Percentiles rank a stretch among this genome's conserved stretches.
Conservation (phyloP, 1,140 invertebrate genomes). For the Zaprionus davidi region DNA sequence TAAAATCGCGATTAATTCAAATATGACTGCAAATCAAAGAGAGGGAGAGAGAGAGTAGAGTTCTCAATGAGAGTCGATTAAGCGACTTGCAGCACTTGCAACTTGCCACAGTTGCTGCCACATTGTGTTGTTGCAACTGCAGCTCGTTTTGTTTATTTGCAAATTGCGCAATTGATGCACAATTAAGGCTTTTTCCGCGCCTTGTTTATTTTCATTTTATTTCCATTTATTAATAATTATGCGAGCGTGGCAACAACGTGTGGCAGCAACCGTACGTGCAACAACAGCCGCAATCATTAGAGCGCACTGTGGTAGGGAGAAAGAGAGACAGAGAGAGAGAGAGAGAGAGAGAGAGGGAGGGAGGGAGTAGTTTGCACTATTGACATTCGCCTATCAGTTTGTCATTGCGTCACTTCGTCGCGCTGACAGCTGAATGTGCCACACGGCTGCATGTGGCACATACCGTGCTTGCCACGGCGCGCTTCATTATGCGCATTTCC, state of each 20-base stretch:
- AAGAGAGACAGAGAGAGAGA: background rate
- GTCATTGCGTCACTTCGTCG: background rate
- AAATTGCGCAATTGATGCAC: slow-evolving; percentile 20
- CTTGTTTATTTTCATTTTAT: slow-evolving; percentile 13
- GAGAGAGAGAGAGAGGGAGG: background rate
- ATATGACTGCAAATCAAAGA: background rate
- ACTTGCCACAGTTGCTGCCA: background rate
- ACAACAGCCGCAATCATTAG: slow-evolving; percentile 43
- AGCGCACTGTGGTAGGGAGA: slow-evolving; percentile 8
- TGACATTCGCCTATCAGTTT: slow-evolving; percentile 17
- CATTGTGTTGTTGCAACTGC: background rate
- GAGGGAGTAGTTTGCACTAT: slow-evolving; percentile 1
- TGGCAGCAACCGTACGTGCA: slow-evolving; percentile 7
- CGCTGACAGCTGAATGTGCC: slow-evolving; percentile 39
- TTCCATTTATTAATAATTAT: slow-evolving; percentile 6
- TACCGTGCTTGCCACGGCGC: slow-evolving; percentile 61
- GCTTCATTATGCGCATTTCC: slow-evolving; percentile 71
- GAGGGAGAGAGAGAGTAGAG: background rate
- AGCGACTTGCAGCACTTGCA: background rate
- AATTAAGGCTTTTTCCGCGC: slow-evolving; percentile 11
- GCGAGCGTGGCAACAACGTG: slow-evolving; percentile 1
- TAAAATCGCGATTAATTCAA: slow-evolving; percentile 1
- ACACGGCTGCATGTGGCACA: slow-evolving; percentile 53
- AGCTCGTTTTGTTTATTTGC: slow-evolving; percentile 31
- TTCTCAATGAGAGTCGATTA: slow-evolving; percentile 1